phyloP scores from a whole-genome alignment of 2,797 vertebrate species.

The Lagocephalus sceleratus region DNA sequence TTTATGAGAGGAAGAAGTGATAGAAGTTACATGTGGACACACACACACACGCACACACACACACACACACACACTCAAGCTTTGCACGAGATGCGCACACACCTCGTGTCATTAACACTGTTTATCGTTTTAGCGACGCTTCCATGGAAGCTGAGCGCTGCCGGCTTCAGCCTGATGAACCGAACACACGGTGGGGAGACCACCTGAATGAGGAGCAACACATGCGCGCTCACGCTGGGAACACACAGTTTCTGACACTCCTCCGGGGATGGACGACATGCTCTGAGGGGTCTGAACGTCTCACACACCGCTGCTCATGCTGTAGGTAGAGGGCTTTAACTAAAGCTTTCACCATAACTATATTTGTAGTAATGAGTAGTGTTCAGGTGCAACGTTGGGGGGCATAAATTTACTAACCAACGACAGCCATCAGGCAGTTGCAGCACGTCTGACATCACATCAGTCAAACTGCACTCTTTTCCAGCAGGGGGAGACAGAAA shows the following conservation, averaged over 20 bases:
- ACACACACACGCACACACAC: constrained; percentile 8
- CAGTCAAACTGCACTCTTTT: too few species aligned
- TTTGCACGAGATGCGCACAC: constrained; percentile 31
- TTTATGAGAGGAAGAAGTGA: constrained; percentile 68
- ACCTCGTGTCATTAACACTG: constrained; percentile 43
- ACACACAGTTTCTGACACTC: constrained; percentile 1
- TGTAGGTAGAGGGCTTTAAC: too few species aligned
- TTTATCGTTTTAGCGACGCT: constrained; percentile 48
- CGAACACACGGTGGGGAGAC: constrained; percentile 35
- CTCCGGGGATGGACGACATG: too few species aligned
- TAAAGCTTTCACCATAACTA: too few species aligned
- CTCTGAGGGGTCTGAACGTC: not conserved
- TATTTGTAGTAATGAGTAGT: too few species aligned
- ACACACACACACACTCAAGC: constrained; percentile 14
- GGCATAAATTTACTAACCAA: too few species aligned
- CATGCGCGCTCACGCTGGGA: constrained; percentile 2
- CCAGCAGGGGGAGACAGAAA: not conserved
- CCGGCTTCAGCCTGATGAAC: constrained; percentile 39
- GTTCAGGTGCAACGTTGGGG: too few species aligned
- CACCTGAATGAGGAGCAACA: constrained; percentile 27
- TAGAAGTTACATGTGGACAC: constrained; percentile 32
- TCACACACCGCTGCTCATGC: not conserved
- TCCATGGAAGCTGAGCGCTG: constrained; percentile 25
- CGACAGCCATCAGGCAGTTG: too few species aligned
- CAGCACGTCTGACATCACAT: too few species aligned